phyloP scores from a whole-genome alignment of 2,797 vertebrate genomes.

The Microhierax caerulescens region DNA sequence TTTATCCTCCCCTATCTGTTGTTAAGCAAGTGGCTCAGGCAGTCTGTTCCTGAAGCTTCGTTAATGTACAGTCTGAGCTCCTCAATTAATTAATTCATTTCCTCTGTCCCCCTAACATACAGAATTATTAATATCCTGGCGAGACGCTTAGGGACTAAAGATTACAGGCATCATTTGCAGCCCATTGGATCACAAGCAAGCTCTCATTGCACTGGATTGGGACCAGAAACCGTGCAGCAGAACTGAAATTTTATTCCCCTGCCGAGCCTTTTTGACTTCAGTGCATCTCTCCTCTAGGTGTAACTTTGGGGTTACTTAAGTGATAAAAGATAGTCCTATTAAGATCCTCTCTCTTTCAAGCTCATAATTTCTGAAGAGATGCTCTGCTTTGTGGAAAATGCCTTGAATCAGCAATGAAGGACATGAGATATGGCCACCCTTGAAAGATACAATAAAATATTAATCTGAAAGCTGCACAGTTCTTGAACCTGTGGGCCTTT shows the following conservation, averaged over 20 bases:
- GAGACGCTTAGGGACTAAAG: background rate
- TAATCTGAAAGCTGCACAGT: background rate
- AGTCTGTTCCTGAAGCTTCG: background rate
- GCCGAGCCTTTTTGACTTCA: background rate
- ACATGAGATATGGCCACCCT: background rate
- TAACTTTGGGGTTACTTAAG: background rate
- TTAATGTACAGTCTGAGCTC: background rate
- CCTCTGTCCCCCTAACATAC: background rate
- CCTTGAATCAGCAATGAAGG: background rate
- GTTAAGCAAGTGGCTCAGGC: background rate
- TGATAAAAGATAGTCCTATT: background rate
- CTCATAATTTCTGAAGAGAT: background rate
- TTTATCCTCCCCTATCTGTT: background rate
- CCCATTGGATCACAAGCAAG: background rate
- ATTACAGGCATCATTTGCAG: background rate
- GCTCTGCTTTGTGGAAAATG: background rate
- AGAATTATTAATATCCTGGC: background rate
- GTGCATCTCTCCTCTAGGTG: background rate
- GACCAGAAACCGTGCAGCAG: background rate
- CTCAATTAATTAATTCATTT: background rate
- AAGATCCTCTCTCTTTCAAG: background rate
- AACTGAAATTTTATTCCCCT: background rate
- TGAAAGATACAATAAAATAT: background rate
- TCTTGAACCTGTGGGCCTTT: background rate
- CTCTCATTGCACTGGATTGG: background rate